Evolutionary conservation across 2,888 invertebrate species (phyloP).

Genomic region (Tetranychus truncatus): DNA sequence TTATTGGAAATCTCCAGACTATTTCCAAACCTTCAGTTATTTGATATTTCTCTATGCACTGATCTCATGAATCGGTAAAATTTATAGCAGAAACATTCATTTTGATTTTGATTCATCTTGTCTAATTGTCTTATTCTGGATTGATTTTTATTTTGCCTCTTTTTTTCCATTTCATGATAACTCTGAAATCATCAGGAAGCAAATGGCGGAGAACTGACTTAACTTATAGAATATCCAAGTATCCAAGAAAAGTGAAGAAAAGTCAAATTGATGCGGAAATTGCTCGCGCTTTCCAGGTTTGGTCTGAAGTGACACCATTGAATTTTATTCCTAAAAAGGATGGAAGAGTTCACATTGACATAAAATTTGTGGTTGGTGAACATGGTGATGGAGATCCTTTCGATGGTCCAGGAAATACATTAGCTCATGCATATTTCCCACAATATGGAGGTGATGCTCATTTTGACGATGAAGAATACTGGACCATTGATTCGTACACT

Average conservation of each 20-base stretch:
- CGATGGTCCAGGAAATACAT: slow-evolving; percentile 63
- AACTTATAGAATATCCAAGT: slow-evolving; percentile 73
- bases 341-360: slow-evolving; percentile 44
- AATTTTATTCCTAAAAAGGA: slow-evolving; percentile 26
- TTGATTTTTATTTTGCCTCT: too few species aligned
- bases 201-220: slow-evolving; percentile 79
- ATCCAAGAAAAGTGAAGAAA: slow-evolving; percentile 50
- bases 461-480: slow-evolving; percentile 84
- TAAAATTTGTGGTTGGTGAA: slow-evolving; percentile 59
- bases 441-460: slow-evolving; percentile 93
- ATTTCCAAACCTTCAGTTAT: too few species aligned
- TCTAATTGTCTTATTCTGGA: too few species aligned
- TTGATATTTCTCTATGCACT: too few species aligned
- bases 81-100: too few species aligned
- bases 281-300: slow-evolving; percentile 55
- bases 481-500: slow-evolving; percentile 59
- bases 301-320: slow-evolving; percentile 57
- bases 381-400: slow-evolving; percentile 93
- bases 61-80: too few species aligned
- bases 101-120: too few species aligned
- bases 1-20: too few species aligned
- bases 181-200: slow-evolving; percentile 44
- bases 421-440: slow-evolving; percentile 94
- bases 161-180: too few species aligned
- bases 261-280: slow-evolving; percentile 48